Percentiles rank a stretch among this genome's conserved stretches.
Conservation (phyloP, 1,140 invertebrate species). For the Phthorimaea operculella region DNA sequence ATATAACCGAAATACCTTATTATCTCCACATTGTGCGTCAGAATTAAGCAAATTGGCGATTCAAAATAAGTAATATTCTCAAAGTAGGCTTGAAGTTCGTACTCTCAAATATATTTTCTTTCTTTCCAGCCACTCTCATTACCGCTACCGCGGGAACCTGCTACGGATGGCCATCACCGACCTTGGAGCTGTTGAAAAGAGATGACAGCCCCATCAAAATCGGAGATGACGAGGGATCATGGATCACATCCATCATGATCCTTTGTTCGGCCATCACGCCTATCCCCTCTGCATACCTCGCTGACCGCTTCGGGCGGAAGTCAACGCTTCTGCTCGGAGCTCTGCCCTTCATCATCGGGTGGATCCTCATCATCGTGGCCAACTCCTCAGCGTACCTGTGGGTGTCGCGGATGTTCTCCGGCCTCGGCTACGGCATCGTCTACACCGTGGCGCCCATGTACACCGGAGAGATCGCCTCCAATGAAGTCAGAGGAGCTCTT, state of each 20-base stretch:
- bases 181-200: slow-evolving; percentile 61
- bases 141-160: slow-evolving; percentile 65
- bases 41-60: too few species aligned
- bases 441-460: slow-evolving; percentile 75
- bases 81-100: neutral
- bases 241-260: slow-evolving; percentile 71
- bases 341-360: slow-evolving; percentile 74
- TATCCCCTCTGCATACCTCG: slow-evolving; percentile 60
- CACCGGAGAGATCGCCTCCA: slow-evolving; percentile 75
- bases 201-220: slow-evolving; percentile 63
- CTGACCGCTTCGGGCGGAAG: slow-evolving; percentile 74
- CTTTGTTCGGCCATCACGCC: slow-evolving; percentile 62
- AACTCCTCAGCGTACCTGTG: slow-evolving; percentile 66
- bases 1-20: too few species aligned
- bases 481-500: slow-evolving; percentile 75
- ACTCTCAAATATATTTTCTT: slow-evolving; percentile 17
- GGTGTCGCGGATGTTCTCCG: slow-evolving; percentile 68
- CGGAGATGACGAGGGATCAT: slow-evolving; percentile 70
- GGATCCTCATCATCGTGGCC: slow-evolving; percentile 71
- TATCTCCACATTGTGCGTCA: too few species aligned
- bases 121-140: slow-evolving; percentile 61
- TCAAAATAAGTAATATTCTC: too few species aligned
- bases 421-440: slow-evolving; percentile 76
- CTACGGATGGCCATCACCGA: slow-evolving; percentile 73
- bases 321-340: slow-evolving; percentile 72